Base-by-base conservation (phyloP, 35 echinoderm and acorn worm genomes). In the Chiridota heheva region DNA sequence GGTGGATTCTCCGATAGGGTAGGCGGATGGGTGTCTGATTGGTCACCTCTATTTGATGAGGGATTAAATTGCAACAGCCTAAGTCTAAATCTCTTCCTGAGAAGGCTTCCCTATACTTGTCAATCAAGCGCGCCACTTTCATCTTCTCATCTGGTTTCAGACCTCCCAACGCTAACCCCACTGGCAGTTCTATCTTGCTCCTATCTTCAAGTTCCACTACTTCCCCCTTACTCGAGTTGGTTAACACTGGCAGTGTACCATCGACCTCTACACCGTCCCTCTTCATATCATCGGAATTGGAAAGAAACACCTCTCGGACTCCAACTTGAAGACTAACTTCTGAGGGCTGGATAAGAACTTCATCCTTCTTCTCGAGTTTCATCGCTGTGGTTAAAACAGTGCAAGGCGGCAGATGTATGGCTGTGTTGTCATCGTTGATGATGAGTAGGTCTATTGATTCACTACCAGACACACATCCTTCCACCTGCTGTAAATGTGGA, bases 1-100 rank as follows among this genome's bases (percentile, higher is more conserved):
- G 83, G 15, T 72, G 76, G n/a, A 91, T 67, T 25, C 82, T 44
- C 33, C 74, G 42, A 30, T 81, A 86, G 10, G 83, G 82, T 38
- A 80, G 33, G 4, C 82, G 82, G 22, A 91, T 61, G 17, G 55
- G 73, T 60, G 63, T 10, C 7, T 82, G 58, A 28, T 41, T 53
- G 24, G 70, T 72, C 8, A 43, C 5, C 6, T 55, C 60, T 13
- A 91, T 91, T 48, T 86, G 60, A 62, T 86, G 89, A 5, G 88
- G 88, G 51, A 90, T 90, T 2, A 85, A 31, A 31, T 63, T 57
- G 44, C 88, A 90, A 8, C 36, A 32, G 7, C 80, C 88, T 5
- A 85, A 43, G 38, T 90, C 88, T 15, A 78, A 69, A 13, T 73
- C 69, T 5, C 47, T 60, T 15, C 29, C 56, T 5, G 81, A 84